Conservation (phyloP, 2,113 vertebrate genomes). For the Redunca redunca region DNA sequence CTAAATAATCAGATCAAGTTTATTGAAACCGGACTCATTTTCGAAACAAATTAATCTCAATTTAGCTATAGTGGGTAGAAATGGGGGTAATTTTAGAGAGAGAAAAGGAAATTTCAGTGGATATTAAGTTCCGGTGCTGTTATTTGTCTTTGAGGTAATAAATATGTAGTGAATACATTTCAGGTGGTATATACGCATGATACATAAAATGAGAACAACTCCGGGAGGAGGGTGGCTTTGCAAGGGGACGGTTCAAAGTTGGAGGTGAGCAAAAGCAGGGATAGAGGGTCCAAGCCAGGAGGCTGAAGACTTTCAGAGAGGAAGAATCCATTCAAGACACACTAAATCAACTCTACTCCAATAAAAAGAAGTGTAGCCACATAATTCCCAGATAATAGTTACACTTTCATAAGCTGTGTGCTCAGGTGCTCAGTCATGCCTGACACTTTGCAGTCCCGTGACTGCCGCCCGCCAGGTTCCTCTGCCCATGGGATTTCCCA, state of each 20-base stretch:
- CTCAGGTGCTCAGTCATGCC: background rate
- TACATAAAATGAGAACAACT: background rate
- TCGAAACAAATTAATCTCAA: background rate
- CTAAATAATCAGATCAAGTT: background rate
- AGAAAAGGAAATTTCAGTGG: background rate
- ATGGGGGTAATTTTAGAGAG: background rate
- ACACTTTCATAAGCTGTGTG: background rate
- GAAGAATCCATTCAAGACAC: background rate
- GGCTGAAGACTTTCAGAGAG: background rate
- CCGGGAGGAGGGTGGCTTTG: background rate
- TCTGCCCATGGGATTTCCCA: background rate
- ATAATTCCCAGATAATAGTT: background rate
- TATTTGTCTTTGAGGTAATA: background rate
- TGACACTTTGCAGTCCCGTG: background rate
- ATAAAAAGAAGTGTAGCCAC: background rate
- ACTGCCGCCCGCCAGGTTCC: background rate
- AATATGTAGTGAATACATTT: background rate
- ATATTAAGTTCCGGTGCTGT: background rate
- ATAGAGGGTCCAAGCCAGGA: background rate
- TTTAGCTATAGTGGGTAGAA: background rate
- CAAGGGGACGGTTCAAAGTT: background rate
- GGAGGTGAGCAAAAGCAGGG: background rate
- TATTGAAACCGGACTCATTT: background rate
- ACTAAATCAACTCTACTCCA: background rate
- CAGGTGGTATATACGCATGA: background rate